Evolutionary conservation across 2,113 vertebrate genomes (phyloP), one percentile per base, ranked within the genome.

Genomic region (Cavia porcellus): DNA sequence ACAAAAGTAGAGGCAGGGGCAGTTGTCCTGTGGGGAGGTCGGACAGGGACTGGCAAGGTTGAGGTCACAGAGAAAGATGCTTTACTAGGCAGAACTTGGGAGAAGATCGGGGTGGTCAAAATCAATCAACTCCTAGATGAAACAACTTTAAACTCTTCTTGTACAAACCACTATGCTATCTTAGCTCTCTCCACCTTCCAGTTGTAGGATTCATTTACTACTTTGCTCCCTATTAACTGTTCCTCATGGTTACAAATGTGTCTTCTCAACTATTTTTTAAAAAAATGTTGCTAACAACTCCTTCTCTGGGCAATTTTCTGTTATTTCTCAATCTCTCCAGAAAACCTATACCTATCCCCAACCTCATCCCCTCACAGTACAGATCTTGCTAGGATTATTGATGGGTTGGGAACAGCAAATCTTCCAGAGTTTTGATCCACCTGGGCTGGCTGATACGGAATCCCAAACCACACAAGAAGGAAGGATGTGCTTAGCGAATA

Each of bases 401-500:
- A 57, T 42, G 38, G n/a, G 38, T 9, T 57, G 55, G 66, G 42
- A 22, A 42, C 0, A 50, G 47, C 61, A 45, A 72, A 81, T 42
- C 62, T 45, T 89, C 38, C 30, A 13, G 75, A 35, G 14, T n/a
- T 80, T 50, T 42, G 57, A 35, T 74, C 86, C 85, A 30, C 68
- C 3, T 24, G 10, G 38, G 28, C 62, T 72, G 77, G 50, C 68
- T 90, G 57, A 74, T 70, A 28, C 5, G 55, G 28, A 95, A 86
- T 47, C 80, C 89, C 47, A 57, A 13, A 25, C 20, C 45, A 15
- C 50, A 52, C 6, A 86, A 7, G 59, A 84, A 85, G 72, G 75
- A 84, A 89, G 90, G 84, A 84, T 32, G 42, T 77, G 52, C 70
- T 95, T 81, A 82, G 77, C 10, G 81, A 95, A 87, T 70, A 77